Base-by-base conservation (phyloP, 2,888 invertebrate genomes). In the Lamellibrachia satsuma region DNA sequence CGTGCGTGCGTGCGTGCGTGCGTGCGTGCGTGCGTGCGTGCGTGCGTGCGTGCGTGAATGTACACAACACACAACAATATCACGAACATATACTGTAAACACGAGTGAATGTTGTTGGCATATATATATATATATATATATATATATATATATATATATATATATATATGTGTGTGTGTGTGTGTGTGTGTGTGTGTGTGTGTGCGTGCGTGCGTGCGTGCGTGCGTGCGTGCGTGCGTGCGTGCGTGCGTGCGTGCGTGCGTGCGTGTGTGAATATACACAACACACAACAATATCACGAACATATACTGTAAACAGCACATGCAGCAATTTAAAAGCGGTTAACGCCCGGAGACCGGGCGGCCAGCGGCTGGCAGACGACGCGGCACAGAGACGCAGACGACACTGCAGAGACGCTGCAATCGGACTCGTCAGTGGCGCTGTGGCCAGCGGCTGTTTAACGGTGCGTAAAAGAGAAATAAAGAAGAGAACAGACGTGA, bases 381-480 rank as follows among this genome's bases (percentile, higher is more conserved):
- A 75, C 75, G n/a, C n/a, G 39, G 22, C n/a, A 22, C 75, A n/a
- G 75, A n/a, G 6, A 6, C 6, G 75, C 75, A 75, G 75, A 75
- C 75, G 75, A 75, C 75, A 75, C 75, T 75, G 75, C 75, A 11
- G 75, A 9, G 60, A 15, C 3, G 75, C 75, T 22, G 15, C 75
- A 75, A 15, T 6, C 75, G 39, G 39, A 15, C 75, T 6, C 75
- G 75, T 75, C 75, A 75, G n/a, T n/a, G 22, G 75, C 75, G 75
- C 75, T 2, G 75, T 75, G 75, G 75, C 75, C 75, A 75, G 75
- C 75, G 75, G 75, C 75, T 75, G 75, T 15, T 11, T 75, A 75
- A 75, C 75, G 75, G 75, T 2, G 75, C 75, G 75, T 75, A 75
- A 75, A 75, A 75, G 75, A 75, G 75, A 75, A 75, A 75, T 75